These are phyloP conservation scores for Podabrus alpinus DNA, from an alignment of 2,888 invertebrate species.

Conservation along the genomic window DNA sequence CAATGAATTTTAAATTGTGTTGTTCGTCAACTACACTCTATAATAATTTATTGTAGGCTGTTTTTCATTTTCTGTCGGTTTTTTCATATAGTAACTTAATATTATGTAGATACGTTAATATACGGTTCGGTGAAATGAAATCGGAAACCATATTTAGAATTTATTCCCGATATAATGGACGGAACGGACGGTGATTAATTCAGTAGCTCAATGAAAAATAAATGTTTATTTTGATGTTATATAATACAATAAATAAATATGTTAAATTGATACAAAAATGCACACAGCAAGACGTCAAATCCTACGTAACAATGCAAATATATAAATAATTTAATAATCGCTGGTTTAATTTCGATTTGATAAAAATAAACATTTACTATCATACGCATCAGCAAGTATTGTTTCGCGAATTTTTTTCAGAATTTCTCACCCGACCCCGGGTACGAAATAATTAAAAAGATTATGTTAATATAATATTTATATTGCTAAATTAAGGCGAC, in stretches of 20 bases:
- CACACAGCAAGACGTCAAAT: background rate
- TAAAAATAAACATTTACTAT: background rate
- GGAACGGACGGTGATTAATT: background rate
- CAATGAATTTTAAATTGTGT: too few species aligned
- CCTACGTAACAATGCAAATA: background rate
- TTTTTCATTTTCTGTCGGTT: background rate
- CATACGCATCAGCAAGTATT: background rate
- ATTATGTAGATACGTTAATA: background rate
- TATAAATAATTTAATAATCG: background rate
- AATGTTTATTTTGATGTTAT: background rate
- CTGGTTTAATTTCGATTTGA: background rate
- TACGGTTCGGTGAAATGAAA: background rate
- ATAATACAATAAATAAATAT: background rate
- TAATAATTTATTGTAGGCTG: background rate
- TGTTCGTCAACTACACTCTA: background rate
- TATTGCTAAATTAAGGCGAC: too few species aligned
- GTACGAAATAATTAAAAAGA: too few species aligned
- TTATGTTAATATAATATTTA: too few species aligned
- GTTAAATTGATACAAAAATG: background rate
- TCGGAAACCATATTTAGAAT: background rate
- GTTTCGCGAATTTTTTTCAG: background rate
- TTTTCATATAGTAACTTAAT: background rate
- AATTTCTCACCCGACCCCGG: background rate
- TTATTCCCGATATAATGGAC: background rate
- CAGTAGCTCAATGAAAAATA: background rate